These are phyloP conservation scores for Oligia latruncula DNA, from an alignment of 2,888 invertebrate genomes.

Conservation along the genomic window DNA sequence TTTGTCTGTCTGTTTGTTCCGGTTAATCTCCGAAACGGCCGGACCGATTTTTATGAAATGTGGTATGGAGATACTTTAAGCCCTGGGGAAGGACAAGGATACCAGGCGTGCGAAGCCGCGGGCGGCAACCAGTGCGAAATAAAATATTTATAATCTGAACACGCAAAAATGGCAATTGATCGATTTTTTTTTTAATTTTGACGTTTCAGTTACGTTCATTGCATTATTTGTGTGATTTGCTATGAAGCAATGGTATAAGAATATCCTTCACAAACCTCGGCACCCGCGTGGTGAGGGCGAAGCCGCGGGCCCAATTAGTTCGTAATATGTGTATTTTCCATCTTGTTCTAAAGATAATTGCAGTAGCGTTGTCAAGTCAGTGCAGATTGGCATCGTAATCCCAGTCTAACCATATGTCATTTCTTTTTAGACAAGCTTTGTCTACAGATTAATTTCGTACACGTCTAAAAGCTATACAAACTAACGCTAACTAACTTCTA, in stretches of 20 bases:
- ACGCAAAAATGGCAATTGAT: background rate
- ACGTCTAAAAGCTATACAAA: conserved; percentile 24
- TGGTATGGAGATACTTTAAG: background rate
- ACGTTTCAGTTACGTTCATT: background rate
- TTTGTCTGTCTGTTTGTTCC: background rate
- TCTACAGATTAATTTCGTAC: conserved; percentile 44
- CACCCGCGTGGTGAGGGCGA: background rate
- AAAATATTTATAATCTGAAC: background rate
- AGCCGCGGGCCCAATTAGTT: background rate
- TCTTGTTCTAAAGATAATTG: background rate
- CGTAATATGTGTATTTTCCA: background rate
- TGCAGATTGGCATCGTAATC: conserved; percentile 36
- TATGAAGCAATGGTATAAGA: background rate
- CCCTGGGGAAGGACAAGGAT: background rate
- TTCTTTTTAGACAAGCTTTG: conserved; percentile 31
- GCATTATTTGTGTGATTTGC: background rate
- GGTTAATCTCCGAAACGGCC: background rate
- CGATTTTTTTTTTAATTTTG: background rate
- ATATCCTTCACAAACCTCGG: background rate
- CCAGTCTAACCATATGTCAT: conserved; percentile 13
- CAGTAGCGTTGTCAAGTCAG: conserved; percentile 33
- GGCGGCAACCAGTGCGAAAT: background rate
- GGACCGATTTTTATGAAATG: background rate
- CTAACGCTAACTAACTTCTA: conserved; percentile 24
- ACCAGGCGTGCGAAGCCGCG: background rate